Conservation (phyloP, 2,113 vertebrate genomes). For the Paralichthys olivaceus region DNA sequence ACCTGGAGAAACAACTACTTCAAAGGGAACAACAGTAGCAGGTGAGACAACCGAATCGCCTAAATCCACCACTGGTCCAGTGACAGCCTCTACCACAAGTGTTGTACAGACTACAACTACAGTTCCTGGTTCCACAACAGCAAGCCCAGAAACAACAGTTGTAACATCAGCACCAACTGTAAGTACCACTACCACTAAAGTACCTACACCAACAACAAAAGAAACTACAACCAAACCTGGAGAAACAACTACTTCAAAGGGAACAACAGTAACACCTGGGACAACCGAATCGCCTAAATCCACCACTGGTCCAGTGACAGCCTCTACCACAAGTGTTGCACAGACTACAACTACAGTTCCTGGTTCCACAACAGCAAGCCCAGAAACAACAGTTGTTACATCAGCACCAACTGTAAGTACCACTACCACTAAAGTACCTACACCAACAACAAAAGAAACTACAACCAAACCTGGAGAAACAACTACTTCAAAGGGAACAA, state of each 20-base stretch:
- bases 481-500: not conserved
- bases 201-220: not conserved
- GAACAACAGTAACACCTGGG: not conserved
- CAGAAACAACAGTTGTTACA: not conserved
- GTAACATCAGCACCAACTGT: conserved; percentile 9
- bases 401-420: conserved; percentile 12
- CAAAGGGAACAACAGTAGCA: not conserved
- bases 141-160: not conserved
- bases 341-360: not conserved
- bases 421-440: not conserved
- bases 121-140: not conserved
- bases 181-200: not conserved
- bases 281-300: not conserved
- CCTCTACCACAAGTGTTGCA: not conserved
- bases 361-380: not conserved
- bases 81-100: not conserved
- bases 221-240: not conserved
- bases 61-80: not conserved
- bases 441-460: not conserved
- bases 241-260: not conserved
- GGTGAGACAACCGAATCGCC: not conserved
- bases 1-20: too few relatives aligned
- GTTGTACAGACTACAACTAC: not conserved
- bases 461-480: not conserved
- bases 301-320: not conserved